These are phyloP conservation scores for Cheilosia impressa DNA, from an alignment of 2,888 invertebrate species.

Conservation along the genomic window DNA sequence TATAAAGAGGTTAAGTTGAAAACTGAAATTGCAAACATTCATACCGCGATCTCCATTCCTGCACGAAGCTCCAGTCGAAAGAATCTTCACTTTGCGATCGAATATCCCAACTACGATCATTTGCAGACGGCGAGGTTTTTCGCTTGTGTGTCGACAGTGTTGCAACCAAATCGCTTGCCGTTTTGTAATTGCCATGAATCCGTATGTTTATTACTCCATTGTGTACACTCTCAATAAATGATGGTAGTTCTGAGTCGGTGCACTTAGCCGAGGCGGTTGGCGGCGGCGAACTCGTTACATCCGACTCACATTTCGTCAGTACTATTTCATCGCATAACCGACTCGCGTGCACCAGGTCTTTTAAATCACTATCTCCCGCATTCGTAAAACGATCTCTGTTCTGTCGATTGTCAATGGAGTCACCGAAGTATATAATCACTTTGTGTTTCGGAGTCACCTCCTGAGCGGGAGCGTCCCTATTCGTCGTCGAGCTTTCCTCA, in stretches of 20 bases:
- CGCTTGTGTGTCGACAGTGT: slow-evolving; percentile 82
- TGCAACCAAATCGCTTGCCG: slow-evolving; percentile 87
- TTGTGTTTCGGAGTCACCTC: slow-evolving; percentile 84
- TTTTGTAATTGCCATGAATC: slow-evolving; percentile 86
- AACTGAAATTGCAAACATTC: neutral
- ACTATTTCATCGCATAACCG: slow-evolving; percentile 76
- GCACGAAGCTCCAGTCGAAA: slow-evolving; percentile 90
- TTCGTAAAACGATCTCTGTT: slow-evolving; percentile 59
- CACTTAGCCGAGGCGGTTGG: slow-evolving; percentile 24
- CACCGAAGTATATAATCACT: slow-evolving; percentile 90
- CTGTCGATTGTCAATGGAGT: slow-evolving; percentile 84
- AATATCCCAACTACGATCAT: slow-evolving; percentile 55
- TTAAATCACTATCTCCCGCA: slow-evolving; percentile 55
- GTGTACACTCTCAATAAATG: slow-evolving; percentile 83
- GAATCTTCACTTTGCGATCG: slow-evolving; percentile 83
- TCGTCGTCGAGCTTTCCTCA: slow-evolving; percentile 6
- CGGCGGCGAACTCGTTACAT: slow-evolving; percentile 38
- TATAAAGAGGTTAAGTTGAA: neutral
- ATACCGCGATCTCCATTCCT: slow-evolving; percentile 89
- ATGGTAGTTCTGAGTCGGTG: slow-evolving; percentile 83
- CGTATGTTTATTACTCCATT: slow-evolving; percentile 86
- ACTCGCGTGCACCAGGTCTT: slow-evolving; percentile 74
- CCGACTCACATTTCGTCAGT: slow-evolving; percentile 63
- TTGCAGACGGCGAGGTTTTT: slow-evolving; percentile 43
- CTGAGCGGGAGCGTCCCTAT: slow-evolving; percentile 81